phyloP scores from a whole-genome alignment of 2,888 invertebrate genomes.

The Heliothis peltigera region DNA sequence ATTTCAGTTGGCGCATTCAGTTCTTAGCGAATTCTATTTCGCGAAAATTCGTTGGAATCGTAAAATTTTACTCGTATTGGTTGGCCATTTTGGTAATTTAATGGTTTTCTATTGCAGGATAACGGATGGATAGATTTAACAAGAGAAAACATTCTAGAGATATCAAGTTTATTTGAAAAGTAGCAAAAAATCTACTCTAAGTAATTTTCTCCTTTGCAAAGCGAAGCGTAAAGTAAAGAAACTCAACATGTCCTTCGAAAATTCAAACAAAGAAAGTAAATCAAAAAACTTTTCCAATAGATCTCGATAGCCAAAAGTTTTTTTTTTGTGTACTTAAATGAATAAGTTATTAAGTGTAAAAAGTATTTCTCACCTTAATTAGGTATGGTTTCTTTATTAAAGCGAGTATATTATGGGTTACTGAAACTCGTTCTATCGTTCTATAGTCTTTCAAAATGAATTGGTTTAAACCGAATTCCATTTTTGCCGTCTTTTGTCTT shows the following conservation, averaged over 20 bases:
- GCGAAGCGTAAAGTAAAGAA: slow-evolving; percentile 21
- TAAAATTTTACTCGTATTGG: not conserved
- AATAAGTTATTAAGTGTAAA: slow-evolving; percentile 38
- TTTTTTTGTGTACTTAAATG: slow-evolving; percentile 45
- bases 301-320: slow-evolving; percentile 44
- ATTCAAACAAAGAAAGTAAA: slow-evolving; percentile 51
- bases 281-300: slow-evolving; percentile 57
- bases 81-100: not conserved
- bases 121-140: no score
- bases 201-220: not conserved
- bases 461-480: not conserved
- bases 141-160: no score
- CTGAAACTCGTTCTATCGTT: not conserved
- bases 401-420: not conserved
- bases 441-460: not conserved
- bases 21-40: slow-evolving; percentile 3
- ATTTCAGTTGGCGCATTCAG: slow-evolving; percentile 21
- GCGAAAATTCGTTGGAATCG: not conserved
- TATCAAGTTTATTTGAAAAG: no score
- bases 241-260: slow-evolving; percentile 41
- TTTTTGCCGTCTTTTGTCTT: not conserved
- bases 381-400: not conserved
- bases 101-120: not conserved
- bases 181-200: no score
- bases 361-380: slow-evolving; percentile 6